Evolutionary conservation across 2,797 vertebrate species (phyloP).

Genomic region (Pterois miles): DNA sequence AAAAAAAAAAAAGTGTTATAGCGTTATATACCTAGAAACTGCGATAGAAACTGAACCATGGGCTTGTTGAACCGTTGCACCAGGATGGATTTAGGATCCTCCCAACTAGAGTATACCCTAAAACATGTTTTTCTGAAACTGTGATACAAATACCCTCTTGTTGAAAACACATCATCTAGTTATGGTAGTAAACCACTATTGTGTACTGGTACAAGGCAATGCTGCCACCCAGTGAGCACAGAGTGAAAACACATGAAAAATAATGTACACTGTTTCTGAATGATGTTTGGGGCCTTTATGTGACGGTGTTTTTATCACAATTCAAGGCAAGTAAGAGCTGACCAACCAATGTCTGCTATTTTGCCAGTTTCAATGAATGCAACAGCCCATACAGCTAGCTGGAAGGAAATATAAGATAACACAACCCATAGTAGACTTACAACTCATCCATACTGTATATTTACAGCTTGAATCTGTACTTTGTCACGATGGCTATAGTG

Average conservation of each 20-base stretch:
- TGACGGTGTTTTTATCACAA: not conserved
- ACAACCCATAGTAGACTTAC: not conserved
- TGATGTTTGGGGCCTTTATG: not conserved
- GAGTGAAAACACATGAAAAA: constrained; percentile 6
- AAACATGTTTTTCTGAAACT: not conserved
- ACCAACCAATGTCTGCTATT: not conserved
- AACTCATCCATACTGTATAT: no score
- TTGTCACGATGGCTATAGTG: not conserved
- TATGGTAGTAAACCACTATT: not conserved
- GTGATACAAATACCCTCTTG: not conserved
- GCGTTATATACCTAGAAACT: no score
- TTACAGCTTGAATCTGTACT: no score
- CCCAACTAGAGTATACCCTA: not conserved
- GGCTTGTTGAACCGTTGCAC: no score
- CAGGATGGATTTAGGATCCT: not conserved
- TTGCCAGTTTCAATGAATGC: not conserved
- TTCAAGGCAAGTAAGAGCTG: not conserved
- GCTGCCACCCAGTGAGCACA: constrained; percentile 52
- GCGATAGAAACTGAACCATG: no score
- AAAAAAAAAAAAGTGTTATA: no score
- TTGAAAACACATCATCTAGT: not conserved
- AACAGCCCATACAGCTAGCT: not conserved
- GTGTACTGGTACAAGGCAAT: constrained; percentile 3
- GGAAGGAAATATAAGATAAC: not conserved
- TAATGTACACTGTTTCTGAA: not conserved